Conservation (phyloP, 1,140 invertebrate genomes). For the Plutomurus gul region DNA sequence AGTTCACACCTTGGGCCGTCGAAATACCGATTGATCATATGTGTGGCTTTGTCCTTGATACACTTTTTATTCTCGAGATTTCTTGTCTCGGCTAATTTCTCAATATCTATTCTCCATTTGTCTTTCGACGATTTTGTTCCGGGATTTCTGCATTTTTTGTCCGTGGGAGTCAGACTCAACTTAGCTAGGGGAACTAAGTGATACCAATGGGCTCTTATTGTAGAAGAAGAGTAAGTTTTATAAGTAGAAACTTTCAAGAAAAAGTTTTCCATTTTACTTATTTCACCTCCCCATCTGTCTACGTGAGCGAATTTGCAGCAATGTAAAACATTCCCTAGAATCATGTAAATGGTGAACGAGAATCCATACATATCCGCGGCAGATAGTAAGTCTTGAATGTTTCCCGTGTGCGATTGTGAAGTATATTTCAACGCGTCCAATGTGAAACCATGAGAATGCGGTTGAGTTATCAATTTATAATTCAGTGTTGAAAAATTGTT, state of each 20-base stretch:
- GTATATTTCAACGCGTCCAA: constrained; percentile 13
- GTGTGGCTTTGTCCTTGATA: neutral
- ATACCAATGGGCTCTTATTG: neutral
- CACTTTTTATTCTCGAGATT: neutral
- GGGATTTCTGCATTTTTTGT: neutral
- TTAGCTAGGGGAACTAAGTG: neutral
- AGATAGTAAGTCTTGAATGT: constrained; percentile 36
- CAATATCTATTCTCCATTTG: neutral
- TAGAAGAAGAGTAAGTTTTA: neutral
- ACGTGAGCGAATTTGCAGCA: constrained; percentile 29
- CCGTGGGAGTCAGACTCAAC: neutral
- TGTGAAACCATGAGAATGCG: constrained; percentile 35
- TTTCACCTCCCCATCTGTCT: constrained; percentile 35
- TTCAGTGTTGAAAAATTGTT: constrained; percentile 27
- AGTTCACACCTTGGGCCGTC: neutral
- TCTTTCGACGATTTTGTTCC: neutral
- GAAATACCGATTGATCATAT: neutral
- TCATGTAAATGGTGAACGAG: constrained; percentile 36
- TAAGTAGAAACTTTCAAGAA: neutral
- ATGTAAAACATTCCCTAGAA: neutral
- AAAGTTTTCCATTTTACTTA: constrained; percentile 6
- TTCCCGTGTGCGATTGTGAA: constrained; percentile 19
- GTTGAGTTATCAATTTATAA: constrained; percentile 40
- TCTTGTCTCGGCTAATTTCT: neutral
- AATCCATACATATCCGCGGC: constrained; percentile 33